Conservation (phyloP, 2,797 vertebrate species). For the Erithacus rubecula region DNA sequence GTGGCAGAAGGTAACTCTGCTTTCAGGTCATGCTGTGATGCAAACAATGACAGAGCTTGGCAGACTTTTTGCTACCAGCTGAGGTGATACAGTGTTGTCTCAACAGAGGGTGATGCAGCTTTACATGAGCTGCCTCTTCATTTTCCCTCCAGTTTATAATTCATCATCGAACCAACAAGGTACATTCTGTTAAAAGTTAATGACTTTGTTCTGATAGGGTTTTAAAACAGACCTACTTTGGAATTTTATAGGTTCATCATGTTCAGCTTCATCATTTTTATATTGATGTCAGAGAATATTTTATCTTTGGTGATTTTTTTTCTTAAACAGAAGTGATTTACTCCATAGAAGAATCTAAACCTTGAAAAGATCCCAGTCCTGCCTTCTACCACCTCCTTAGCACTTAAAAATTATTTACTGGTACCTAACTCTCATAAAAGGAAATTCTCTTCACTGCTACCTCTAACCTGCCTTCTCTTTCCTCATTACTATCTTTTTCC, state of each 20-base stretch:
- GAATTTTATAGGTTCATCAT: background rate
- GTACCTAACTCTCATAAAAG: background rate
- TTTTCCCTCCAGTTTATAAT: background rate
- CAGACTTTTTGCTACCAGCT: background rate
- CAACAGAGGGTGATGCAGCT: background rate
- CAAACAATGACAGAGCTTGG: background rate
- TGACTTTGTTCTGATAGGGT: background rate
- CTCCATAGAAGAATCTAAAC: background rate
- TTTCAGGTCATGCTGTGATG: background rate
- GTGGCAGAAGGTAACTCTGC: background rate
- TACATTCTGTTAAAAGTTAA: conserved; percentile 10
- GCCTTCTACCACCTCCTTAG: background rate
- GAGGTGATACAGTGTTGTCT: background rate
- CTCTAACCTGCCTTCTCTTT: background rate
- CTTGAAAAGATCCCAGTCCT: background rate
- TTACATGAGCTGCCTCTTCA: background rate
- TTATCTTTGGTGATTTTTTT: background rate
- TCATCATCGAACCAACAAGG: background rate
- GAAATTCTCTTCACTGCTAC: background rate
- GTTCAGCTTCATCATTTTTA: background rate
- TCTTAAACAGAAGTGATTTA: background rate
- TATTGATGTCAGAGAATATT: background rate
- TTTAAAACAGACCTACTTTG: background rate
- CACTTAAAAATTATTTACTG: background rate
- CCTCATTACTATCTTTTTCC: background rate